phyloP scores from a whole-genome alignment of 2,113 vertebrate species.

The Erpornis zantholeuca region DNA sequence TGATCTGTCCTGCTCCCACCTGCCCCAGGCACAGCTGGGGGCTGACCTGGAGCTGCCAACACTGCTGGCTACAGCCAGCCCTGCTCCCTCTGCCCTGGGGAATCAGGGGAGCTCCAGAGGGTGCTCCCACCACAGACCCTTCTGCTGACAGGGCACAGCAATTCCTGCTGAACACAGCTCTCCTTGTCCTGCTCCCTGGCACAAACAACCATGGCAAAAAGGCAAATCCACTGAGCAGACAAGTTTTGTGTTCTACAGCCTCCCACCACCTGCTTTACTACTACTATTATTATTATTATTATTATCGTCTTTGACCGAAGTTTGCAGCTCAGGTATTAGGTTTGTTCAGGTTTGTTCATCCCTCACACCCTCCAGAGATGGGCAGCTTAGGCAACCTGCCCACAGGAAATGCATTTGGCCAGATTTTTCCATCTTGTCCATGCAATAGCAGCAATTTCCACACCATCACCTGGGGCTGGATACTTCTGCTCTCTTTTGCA shows the following conservation, averaged over 20 bases:
- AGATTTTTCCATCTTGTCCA: neutral
- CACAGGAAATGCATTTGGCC: neutral
- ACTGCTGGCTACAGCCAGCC: neutral
- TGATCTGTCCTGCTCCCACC: neutral
- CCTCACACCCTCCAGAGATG: neutral
- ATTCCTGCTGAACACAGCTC: neutral
- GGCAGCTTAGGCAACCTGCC: neutral
- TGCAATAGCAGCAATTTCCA: neutral
- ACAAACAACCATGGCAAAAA: neutral
- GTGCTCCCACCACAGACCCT: neutral
- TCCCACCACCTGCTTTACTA: neutral
- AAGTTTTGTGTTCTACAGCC: neutral
- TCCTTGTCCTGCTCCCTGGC: neutral
- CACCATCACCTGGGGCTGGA: neutral
- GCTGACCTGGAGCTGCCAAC: neutral
- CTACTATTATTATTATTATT: neutral
- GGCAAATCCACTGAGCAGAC: neutral
- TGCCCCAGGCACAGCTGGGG: no score
- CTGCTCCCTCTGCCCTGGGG: neutral
- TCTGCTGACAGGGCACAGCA: neutral
- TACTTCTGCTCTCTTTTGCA: neutral
- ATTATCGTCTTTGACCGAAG: neutral
- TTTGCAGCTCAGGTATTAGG: neutral
- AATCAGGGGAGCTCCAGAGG: no score
- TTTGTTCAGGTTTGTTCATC: neutral